These are phyloP conservation scores for Otolemur garnettii DNA, from an alignment of 2,113 vertebrate species.

Conservation along the genomic window DNA sequence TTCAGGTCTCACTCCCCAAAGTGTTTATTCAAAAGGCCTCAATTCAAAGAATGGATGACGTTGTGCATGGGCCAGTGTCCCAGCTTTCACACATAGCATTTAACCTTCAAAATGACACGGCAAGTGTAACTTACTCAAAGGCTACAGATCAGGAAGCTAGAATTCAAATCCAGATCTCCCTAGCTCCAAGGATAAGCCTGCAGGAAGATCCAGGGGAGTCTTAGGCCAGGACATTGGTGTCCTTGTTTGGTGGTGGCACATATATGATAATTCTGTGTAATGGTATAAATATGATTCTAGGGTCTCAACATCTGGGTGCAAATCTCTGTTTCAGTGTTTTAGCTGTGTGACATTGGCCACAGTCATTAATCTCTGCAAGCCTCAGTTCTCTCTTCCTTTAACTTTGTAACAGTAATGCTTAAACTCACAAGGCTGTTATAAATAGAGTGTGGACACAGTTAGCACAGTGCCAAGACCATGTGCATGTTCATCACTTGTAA, in stretches of 20 bases:
- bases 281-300: accelerated
- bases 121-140: neutral
- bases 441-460: neutral
- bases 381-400: neutral
- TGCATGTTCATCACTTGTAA: neutral
- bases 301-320: neutral
- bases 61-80: neutral
- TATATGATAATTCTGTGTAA: neutral
- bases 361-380: neutral
- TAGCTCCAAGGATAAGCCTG: no score
- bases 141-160: neutral
- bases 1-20: neutral
- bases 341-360: neutral
- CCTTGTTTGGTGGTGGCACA: neutral
- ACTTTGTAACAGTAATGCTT: neutral
- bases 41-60: neutral
- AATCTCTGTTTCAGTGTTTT: neutral
- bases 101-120: constrained; percentile 26
- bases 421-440: neutral
- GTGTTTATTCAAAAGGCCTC: neutral
- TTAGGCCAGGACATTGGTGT: neutral
- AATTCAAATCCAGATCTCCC: neutral
- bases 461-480: neutral
- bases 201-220: neutral
- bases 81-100: neutral